A percentile compares a stretch with the other conserved stretches of the same genome.
These are phyloP conservation scores for Harpalus rufipes DNA, from an alignment of 2,888 invertebrate species.

Conservation along the genomic window DNA sequence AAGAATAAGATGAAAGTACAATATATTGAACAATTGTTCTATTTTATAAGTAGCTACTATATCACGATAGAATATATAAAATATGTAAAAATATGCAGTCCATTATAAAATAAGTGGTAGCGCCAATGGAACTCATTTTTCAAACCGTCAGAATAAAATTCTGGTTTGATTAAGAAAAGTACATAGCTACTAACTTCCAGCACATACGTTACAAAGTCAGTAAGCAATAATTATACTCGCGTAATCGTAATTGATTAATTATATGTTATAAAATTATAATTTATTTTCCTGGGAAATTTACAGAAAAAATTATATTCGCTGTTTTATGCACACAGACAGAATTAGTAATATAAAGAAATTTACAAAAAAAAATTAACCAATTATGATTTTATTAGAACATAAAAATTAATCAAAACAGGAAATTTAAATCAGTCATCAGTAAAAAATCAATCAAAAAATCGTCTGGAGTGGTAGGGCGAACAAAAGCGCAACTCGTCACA, in stretches of 20 bases:
- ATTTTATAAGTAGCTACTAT: constrained; percentile 25
- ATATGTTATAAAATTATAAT: constrained; percentile 22
- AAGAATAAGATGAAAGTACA: not conserved
- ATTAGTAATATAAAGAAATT: not conserved
- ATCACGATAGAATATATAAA: constrained; percentile 16
- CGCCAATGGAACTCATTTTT: constrained; percentile 39
- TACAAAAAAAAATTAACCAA: not conserved
- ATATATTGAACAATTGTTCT: constrained; percentile 1
- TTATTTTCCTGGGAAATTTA: constrained; percentile 22
- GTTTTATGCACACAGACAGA: not conserved
- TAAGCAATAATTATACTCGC: not conserved
- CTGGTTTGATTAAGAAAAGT: constrained; percentile 39
- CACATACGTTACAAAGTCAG: constrained; percentile 18
- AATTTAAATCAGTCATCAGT: constrained; percentile 40
- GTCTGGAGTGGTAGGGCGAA: constrained; percentile 24
- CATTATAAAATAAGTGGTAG: constrained; percentile 23
- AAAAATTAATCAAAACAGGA: constrained; percentile 14
- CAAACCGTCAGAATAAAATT: constrained; percentile 41
- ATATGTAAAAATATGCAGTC: constrained; percentile 36
- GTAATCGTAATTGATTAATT: constrained; percentile 29
- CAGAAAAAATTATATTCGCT: not conserved
- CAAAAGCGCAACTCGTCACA: constrained; percentile 59
- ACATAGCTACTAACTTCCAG: not conserved
- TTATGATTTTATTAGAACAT: constrained; percentile 15
- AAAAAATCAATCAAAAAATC: constrained; percentile 37